Base-by-base conservation (phyloP, 2,888 invertebrate species). In the Parascotia fuliginaria region DNA sequence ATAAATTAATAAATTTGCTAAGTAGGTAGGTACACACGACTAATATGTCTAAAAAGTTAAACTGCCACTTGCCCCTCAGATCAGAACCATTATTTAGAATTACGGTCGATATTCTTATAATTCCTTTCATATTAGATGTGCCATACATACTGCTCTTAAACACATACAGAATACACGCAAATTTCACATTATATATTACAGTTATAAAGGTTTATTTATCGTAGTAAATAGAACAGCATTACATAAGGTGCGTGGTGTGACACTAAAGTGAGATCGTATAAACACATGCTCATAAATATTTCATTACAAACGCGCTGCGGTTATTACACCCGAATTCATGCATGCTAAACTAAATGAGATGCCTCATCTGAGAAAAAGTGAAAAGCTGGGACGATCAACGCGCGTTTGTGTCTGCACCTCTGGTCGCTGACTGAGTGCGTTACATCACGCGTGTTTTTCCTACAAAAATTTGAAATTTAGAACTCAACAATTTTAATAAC, bases 241-340 rank as follows among this genome's bases (percentile, higher is more conserved):
- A 65, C 56, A 40, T 68, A 65, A 72, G 40, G 33, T 56, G 51
- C 40, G 56, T 61, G 55, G 62, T 70, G 68, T 62, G 70, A 75
- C 64, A 73, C 69, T 60, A 70, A 70, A 76, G 81, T 79, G 82
- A 82, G 82, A 83, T 79, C 77, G 70, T 48, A 62, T 51, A 55
- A 64, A 58, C 68, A 68, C 58, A 60, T 36, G 43, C 73, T 85
- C 70, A 85, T 87, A 73, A 79, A 85, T 87, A 83, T 84, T 85
- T 73, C 76, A 84, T 74, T 55, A 65, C 60, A 60, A 72, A 75
- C 75, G 65, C 69, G 67, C 70, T 62, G 55, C 78, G 89, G 89
- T 87, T 87, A 80, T 87, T 89, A 84, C 84, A 82, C 89, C 80
- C 80, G 79, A 86, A 85, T 85, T 77, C 79, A 83, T 81, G 81